Evolutionary conservation across 2,113 vertebrate species (phyloP), one percentile per base, ranked within the genome.

Genomic region (Patagioenas fasciata): DNA sequence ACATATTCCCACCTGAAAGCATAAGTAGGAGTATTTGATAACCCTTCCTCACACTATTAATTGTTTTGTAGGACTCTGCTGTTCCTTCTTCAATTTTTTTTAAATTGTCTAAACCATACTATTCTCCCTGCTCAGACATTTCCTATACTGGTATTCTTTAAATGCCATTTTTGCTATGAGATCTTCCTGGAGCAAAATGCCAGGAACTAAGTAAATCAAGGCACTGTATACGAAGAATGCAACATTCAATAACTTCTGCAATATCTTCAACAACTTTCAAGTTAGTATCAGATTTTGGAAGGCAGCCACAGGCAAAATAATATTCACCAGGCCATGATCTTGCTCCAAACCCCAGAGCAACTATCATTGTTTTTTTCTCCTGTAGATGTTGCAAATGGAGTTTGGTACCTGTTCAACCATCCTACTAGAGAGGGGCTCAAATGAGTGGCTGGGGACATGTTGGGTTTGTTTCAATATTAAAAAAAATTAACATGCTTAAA

Each of bases 181-280:
- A 11, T 29, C 32, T 75, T 57, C 42, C 48, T 23, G 31, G 13
- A 78, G 14, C 24, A 47, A 31, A 66, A 11, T 29, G 9, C 26
- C 8, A 36, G 50, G 50, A 70, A 31, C 19, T 3, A 44, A 53
- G 26, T 21, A 53, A 69, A 69, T 8, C n/a, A 24, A 64, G 20
- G n/a, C 13, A 32, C 3, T 25, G 28, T 12, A 13, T 5, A 1
- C 0, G 4, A 40, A 14, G 19, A 38, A 34, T 0, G 3, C 19
- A 57, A 29, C 6, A 2, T 5, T 5, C 9, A 17, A 6, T 12
- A 40, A n/a, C 13, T 40, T 7, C 44, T 15, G 14, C 34, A 16
- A 4, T 2, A 44, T 29, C 36, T 50, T 47, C 28, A 75, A 24
- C 15, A 44, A 6, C 5, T 31, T 1, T 16, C 11, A 60, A 38